phyloP scores from a whole-genome alignment of 1,140 invertebrate species.

The Cepaea nemoralis region DNA sequence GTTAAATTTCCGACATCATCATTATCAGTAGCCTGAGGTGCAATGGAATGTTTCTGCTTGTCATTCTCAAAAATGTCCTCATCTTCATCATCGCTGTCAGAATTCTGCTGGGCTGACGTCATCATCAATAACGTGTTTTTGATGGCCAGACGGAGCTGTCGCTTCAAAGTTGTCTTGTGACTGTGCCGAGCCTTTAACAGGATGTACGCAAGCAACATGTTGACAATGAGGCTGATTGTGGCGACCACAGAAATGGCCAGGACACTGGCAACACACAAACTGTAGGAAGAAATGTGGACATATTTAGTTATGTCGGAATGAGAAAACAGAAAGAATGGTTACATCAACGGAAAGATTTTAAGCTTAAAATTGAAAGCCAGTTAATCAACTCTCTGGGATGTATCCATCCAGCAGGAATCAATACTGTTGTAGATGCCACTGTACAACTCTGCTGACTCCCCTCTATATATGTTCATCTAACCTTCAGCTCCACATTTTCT shows the following conservation, averaged over 20 bases:
- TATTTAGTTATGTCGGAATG: no score
- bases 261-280: constrained; percentile 21
- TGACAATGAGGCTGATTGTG: constrained; percentile 3
- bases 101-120: not conserved
- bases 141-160: not conserved
- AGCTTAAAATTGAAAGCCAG: no score
- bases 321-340: not conserved
- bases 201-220: constrained; percentile 1
- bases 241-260: not conserved
- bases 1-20: constrained; percentile 13
- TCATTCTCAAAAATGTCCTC: not conserved
- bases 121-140: not conserved
- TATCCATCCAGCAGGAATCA: no score
- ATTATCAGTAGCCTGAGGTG: not conserved
- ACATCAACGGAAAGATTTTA: no score
- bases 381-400: no score
- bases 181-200: not conserved
- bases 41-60: not conserved
- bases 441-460: no score
- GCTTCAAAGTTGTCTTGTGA: not conserved
- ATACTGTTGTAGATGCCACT: no score
- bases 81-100: constrained; percentile 14
- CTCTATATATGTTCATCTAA: no score
- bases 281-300: not conserved
- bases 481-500: no score